Evolutionary conservation across 1,140 invertebrate species (phyloP), one percentile per base, ranked within the genome.

Genomic region (Bradysia coprophila): DNA sequence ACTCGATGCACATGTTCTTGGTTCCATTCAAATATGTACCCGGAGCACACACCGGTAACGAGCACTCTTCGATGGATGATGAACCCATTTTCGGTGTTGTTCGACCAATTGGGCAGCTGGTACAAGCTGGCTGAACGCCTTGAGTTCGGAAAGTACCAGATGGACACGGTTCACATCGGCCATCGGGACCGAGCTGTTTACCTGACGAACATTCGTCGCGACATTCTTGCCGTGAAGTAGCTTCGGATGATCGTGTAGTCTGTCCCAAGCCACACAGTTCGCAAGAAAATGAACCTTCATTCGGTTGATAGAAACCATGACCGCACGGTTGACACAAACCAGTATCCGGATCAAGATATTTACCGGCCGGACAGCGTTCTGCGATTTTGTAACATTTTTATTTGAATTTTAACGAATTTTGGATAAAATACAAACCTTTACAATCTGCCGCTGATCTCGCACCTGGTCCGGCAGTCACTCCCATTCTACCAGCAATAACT

Each of bases 281-380:
- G 51, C 92, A 96, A 6, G 76, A 71, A 65, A 96, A 96, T 32
- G 88, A 78, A 1, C 92, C 92, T 63, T 92, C 87, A 37, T 77
- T 72, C 1, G 90, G 75, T 57, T 96, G 92, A 59, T 83, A 96
- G 58, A 90, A 91, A 6, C 92, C 92, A 55, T 93, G 86, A 6
- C 91, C 91, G 58, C 92, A 97, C 42, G 81, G 81, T 32, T 83
- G 69, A 54, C 92, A 97, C 0, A 88, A 63, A 19, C 84, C 83
- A 1, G 78, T 75, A 20, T 76, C 72, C 21, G 85, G 81, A 54
- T 93, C 87, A 59, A 86, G 93, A 57, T 82, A 93, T 65, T 90
- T 88, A 40, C 90, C 89, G 47, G 87, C 81, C 5, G 85, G 79
- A 57, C 90, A 94, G 37, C 83, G 72, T 61, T 93, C 87, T 80